Conservation (phyloP, 2,797 vertebrate species). For the Tachyglossus aculeatus region DNA sequence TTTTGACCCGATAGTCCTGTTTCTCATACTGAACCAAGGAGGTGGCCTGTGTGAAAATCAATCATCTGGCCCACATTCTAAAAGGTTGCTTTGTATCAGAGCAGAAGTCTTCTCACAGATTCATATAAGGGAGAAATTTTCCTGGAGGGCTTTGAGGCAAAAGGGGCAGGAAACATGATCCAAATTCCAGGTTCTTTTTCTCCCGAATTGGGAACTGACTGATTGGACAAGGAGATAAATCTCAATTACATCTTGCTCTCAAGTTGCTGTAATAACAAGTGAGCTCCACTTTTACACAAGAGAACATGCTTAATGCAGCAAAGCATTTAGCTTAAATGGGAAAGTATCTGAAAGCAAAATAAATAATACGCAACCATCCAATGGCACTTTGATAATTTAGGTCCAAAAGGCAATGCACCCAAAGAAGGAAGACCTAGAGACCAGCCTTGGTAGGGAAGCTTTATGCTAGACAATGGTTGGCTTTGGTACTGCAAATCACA, state of each 20-base stretch:
- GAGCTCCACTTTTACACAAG: background rate
- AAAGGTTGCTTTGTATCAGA: background rate
- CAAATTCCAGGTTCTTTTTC: background rate
- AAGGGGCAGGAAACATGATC: background rate
- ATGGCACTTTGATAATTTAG: no score
- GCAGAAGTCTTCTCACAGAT: background rate
- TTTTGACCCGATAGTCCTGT: background rate
- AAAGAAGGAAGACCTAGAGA: no score
- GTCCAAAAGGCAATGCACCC: no score
- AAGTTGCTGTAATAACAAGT: no score
- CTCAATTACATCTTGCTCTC: conserved; percentile 19
- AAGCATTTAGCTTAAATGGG: background rate
- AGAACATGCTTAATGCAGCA: background rate
- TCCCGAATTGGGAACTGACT: background rate
- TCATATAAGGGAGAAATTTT: background rate
- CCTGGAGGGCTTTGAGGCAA: background rate
- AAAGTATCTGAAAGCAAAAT: no score
- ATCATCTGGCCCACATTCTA: background rate
- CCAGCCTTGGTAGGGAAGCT: no score
- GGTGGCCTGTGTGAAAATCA: background rate
- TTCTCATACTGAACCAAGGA: background rate
- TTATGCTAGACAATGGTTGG: no score
- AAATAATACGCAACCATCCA: no score
- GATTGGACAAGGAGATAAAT: background rate
- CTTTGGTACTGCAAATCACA: no score